These are phyloP conservation scores for Pitta sordida DNA, from an alignment of 2,113 vertebrate species.

Conservation along the genomic window DNA sequence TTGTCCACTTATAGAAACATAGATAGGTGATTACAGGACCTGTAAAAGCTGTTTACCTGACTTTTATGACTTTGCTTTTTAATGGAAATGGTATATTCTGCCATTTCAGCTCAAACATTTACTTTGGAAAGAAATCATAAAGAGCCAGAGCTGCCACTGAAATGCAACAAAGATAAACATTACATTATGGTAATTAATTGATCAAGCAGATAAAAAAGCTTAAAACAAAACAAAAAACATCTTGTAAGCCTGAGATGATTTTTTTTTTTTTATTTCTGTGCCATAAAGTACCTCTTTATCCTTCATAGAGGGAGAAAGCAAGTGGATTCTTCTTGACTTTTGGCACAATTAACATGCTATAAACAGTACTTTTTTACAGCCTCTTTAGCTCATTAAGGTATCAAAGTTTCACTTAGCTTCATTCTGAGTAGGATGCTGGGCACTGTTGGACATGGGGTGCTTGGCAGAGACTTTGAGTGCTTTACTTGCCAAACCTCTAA, in stretches of 20 bases:
- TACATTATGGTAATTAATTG: constrained; percentile 16
- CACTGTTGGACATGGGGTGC: neutral
- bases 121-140: constrained; percentile 45
- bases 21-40: neutral
- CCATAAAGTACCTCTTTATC: constrained; percentile 36
- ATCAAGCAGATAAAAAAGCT: neutral
- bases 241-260: neutral
- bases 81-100: neutral
- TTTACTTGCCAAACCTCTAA: constrained; percentile 1
- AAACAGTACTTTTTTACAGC: constrained; percentile 21
- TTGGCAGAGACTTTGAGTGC: neutral
- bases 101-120: neutral
- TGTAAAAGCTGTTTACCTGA: neutral
- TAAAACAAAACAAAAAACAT: neutral
- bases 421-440: neutral
- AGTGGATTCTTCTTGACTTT: constrained; percentile 4
- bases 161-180: constrained; percentile 17
- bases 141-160: constrained; percentile 18
- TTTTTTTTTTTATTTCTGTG: neutral
- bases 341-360: neutral
- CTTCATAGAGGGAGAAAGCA: neutral
- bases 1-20: neutral
- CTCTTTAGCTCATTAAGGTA: constrained; percentile 59
- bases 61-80: neutral
- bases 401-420: constrained; percentile 14